Percentiles rank a stretch among this genome's conserved stretches.
phyloP scores from a whole-genome alignment of 2,113 vertebrate genomes.

The Gorsachius goisagi region DNA sequence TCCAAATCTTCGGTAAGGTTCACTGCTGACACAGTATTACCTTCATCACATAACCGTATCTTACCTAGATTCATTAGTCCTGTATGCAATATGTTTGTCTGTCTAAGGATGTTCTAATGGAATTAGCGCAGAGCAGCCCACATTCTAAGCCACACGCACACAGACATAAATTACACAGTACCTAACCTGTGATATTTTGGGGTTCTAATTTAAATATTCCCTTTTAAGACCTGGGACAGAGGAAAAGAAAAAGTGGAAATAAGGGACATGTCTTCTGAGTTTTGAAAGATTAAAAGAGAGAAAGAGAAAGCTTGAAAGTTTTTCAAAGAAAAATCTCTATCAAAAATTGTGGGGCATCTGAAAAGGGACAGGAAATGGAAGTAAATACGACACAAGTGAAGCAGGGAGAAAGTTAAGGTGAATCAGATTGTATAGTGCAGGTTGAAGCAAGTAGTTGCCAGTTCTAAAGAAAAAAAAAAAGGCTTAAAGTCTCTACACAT shows the following conservation, averaged over 20 bases:
- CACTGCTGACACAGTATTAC: background rate
- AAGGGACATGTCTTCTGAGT: background rate
- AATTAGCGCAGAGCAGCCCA: background rate
- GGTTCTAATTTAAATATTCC: background rate
- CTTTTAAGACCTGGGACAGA: background rate
- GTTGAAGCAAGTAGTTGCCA: background rate
- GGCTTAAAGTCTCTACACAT: background rate
- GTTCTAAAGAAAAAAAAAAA: background rate
- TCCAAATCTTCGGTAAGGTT: background rate
- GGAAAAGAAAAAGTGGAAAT: background rate
- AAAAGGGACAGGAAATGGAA: background rate
- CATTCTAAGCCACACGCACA: background rate
- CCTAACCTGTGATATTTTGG: background rate
- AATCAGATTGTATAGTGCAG: background rate
- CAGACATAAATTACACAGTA: background rate
- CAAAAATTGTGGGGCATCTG: background rate
- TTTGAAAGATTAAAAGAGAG: background rate
- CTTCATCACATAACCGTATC: background rate
- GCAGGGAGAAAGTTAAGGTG: background rate
- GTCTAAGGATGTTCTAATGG: background rate
- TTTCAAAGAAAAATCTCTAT: background rate
- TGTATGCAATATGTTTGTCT: background rate
- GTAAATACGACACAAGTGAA: background rate
- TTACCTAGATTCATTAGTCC: background rate
- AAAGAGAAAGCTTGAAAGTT: background rate